A percentile compares a stretch with the other conserved stretches of the same genome.
These are phyloP conservation scores for Stegodyphus mimosarum DNA, from an alignment of 1,140 invertebrate genomes.

Conservation along the genomic window DNA sequence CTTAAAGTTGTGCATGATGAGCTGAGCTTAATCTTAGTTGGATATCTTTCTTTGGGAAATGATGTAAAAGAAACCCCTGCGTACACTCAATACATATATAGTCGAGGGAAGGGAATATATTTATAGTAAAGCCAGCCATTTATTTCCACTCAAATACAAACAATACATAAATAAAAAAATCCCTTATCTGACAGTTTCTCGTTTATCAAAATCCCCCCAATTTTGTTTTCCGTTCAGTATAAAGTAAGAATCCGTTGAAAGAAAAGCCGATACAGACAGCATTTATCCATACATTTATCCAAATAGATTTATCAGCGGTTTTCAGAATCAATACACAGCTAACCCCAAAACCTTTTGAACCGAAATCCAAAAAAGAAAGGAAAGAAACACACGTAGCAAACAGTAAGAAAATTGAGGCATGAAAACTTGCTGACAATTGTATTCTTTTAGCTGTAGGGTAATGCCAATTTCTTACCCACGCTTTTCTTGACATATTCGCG, in stretches of 20 bases:
- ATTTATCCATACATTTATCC: conserved; percentile 27
- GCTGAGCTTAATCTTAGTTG: too few species aligned
- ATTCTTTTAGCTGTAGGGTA: conserved; percentile 15
- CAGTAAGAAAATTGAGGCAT: conserved; percentile 20
- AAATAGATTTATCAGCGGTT: conserved; percentile 52
- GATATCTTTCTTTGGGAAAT: too few species aligned
- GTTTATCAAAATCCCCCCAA: not conserved
- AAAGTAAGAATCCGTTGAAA: not conserved
- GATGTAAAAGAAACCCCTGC: too few species aligned
- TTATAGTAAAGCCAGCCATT: too few species aligned
- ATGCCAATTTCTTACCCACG: conserved; percentile 24
- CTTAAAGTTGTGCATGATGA: too few species aligned
- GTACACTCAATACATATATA: too few species aligned
- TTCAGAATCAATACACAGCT: conserved; percentile 28
- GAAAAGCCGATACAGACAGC: conserved; percentile 7
- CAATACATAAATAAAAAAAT: too few species aligned
- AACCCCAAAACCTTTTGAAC: not conserved
- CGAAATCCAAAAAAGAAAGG: conserved; percentile 6
- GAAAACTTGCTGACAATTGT: conserved; percentile 45
- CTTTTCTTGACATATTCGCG: conserved; percentile 6
- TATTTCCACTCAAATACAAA: too few species aligned
- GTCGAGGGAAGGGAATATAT: too few species aligned
- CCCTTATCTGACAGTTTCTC: not conserved
- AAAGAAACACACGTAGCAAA: conserved; percentile 17
- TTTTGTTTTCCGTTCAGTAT: not conserved